Conservation (phyloP, 2,797 vertebrate genomes). For the Ambastaia sidthimunki region DNA sequence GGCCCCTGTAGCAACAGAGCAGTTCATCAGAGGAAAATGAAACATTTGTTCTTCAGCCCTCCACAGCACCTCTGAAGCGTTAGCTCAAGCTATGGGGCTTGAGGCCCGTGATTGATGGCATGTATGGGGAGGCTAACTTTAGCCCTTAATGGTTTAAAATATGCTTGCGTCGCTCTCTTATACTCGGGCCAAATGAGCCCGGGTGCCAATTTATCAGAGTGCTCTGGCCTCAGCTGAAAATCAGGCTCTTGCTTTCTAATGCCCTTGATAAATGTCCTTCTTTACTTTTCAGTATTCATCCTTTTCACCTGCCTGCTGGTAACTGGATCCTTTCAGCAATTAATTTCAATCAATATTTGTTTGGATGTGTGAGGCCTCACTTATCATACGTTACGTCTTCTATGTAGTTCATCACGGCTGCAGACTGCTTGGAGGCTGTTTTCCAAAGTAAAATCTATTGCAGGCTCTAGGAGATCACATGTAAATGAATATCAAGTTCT, state of each 20-base stretch:
- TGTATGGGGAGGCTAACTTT: slow-evolving; percentile 75
- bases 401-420: slow-evolving; percentile 36
- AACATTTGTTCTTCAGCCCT: slow-evolving; percentile 77
- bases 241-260: slow-evolving; percentile 75
- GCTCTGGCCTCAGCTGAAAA: slow-evolving; percentile 72
- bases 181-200: slow-evolving; percentile 77
- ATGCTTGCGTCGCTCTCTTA: slow-evolving; percentile 76
- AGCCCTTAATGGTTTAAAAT: slow-evolving; percentile 83
- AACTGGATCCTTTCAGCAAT: slow-evolving; percentile 47
- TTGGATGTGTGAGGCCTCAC: slow-evolving; percentile 37
- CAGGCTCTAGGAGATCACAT: slow-evolving; percentile 1
- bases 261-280: slow-evolving; percentile 78
- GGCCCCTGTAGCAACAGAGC: slow-evolving; percentile 63
- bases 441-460: slow-evolving; percentile 9
- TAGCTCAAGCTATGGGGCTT: slow-evolving; percentile 67
- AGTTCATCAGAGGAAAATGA: slow-evolving; percentile 78
- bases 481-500: not conserved
- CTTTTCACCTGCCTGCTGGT: slow-evolving; percentile 59
- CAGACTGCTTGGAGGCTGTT: slow-evolving; percentile 11
- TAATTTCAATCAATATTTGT: slow-evolving; percentile 54
- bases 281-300: slow-evolving; percentile 77
- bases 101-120: slow-evolving; percentile 76
- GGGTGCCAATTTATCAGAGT: slow-evolving; percentile 78
- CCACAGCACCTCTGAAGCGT: slow-evolving; percentile 51
- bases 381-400: slow-evolving; percentile 44